Base-by-base conservation (phyloP, 2,113 vertebrate species). In the Stomatorhinus ivindoensis region DNA sequence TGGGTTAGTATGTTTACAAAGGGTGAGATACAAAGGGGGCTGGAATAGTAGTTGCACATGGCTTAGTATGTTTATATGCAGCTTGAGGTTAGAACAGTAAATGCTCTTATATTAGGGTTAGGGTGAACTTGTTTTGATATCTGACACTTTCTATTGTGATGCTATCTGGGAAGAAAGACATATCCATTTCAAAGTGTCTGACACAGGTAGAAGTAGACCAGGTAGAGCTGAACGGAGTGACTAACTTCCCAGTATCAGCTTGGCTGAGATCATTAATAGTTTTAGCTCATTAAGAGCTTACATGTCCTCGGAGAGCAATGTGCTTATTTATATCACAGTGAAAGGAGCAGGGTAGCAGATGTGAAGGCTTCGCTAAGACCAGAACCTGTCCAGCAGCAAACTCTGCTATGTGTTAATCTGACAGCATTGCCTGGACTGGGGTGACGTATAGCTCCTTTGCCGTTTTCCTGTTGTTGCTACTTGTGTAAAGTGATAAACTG, bases 201-300 rank as follows among this genome's bases (percentile, higher is more conserved):
- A 87, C 27, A 39, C 27, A 35, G 85, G 61, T 69, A 13, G 61
- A 69, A 69, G 61, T 69, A 69, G 61, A 31, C 61, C 85, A 87
- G 83, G 46, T 31, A 27, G 50, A 87, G n/a, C 35, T 19, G 85
- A 48, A 87, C 27, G 50, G 24, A 48, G 24, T 84, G 42, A 84
- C 42, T 84, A 87, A 51, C 50, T 47, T 47, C 27, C 85, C 85
- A 87, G 83, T 27, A 35, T 53, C 21, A 17, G 42, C 87, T 21
- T 47, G 21, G 39, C 65, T 50, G 24, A 87, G 53, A 89, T 87
- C 76, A 58, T 86, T 90, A 90, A 91, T 86, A 86, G 89, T 88
- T 80, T 90, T 17, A 90, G 82, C 90, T 87, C 46, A 46, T 91
- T 88, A 91, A 80, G 65, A 76, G 90, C 86, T 91, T 91, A 90